phyloP scores from a whole-genome alignment of 1,140 invertebrate species.

The Drosophila persimilis region DNA sequence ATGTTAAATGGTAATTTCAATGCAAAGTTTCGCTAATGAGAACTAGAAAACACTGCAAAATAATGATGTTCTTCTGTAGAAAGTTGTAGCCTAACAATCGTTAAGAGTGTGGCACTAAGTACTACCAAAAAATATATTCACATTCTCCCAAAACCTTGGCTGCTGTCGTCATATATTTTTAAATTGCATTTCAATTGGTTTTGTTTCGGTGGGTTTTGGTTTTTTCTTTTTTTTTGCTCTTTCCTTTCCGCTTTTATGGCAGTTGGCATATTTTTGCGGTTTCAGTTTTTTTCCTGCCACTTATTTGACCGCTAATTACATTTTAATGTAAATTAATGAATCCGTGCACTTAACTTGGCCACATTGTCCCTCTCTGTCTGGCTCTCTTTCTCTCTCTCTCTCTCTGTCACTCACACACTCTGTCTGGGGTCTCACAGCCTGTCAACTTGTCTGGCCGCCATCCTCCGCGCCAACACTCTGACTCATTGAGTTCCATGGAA shows the following conservation, averaged over 20 bases:
- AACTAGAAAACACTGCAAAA: neutral
- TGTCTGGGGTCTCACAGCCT: constrained; percentile 32
- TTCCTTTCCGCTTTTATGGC: constrained; percentile 19
- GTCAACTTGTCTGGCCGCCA: constrained; percentile 58
- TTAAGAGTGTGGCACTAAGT: too few species aligned
- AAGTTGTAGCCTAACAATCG: too few species aligned
- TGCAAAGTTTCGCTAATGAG: constrained; percentile 27
- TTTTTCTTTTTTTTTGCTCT: constrained; percentile 2
- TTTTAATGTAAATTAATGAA: constrained; percentile 81
- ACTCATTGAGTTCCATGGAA: constrained; percentile 52
- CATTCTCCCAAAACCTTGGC: too few species aligned
- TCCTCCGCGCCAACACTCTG: constrained; percentile 31
- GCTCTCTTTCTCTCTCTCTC: constrained; percentile 4
- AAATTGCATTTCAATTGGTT: constrained; percentile 65
- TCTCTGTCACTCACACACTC: neutral
- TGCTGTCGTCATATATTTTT: constrained; percentile 30
- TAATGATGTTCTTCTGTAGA: too few species aligned
- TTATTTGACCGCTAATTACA: constrained; percentile 74
- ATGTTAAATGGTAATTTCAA: constrained; percentile 10
- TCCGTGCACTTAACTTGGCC: constrained; percentile 72
- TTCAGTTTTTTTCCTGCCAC: constrained; percentile 55
- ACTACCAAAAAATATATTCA: too few species aligned
- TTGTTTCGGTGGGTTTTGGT: constrained; percentile 12
- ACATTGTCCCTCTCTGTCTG: constrained; percentile 17
- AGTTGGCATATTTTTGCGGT: constrained; percentile 60